A percentile compares a stretch with the other conserved stretches of the same genome.
Evolutionary conservation across 1,140 invertebrate genomes (phyloP).

Genomic region (Cydia strobilella): DNA sequence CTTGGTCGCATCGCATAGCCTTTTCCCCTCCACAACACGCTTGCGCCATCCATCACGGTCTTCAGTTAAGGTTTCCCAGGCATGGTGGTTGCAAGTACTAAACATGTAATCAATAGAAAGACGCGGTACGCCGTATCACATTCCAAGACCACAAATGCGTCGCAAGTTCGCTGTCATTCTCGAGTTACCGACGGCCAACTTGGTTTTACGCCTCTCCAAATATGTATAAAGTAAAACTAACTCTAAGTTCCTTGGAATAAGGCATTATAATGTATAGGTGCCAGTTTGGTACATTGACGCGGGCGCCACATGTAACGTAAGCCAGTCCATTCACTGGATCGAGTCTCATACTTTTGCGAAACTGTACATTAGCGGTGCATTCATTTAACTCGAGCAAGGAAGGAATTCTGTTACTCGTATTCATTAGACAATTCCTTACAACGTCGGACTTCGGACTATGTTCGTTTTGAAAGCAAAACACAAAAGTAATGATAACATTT

Average conservation of each 20-base stretch:
- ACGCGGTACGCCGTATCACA: constrained; percentile 47
- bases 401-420: background rate
- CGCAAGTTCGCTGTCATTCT: constrained; percentile 53
- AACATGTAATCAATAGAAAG: constrained; percentile 49
- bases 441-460: background rate
- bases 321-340: constrained; percentile 19
- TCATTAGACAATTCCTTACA: background rate
- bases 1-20: too few relatives aligned
- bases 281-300: background rate
- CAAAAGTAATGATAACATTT: background rate
- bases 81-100: constrained; percentile 6
- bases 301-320: constrained; percentile 11
- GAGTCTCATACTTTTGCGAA: constrained; percentile 19
- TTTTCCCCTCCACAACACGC: too few relatives aligned
- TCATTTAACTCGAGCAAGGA: background rate
- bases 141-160: constrained; percentile 55
- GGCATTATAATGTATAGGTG: background rate
- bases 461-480: background rate
- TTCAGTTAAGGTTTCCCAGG: too few relatives aligned
- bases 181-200: constrained; percentile 47
- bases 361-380: constrained; percentile 15
- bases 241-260: constrained; percentile 34
- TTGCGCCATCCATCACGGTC: too few relatives aligned
- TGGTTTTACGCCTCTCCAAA: constrained; percentile 40
- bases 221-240: constrained; percentile 33